Percentiles rank a stretch among this genome's conserved stretches.
These are phyloP conservation scores for Gastrophysa polygoni DNA, from an alignment of 2,888 invertebrate genomes.

Conservation along the genomic window DNA sequence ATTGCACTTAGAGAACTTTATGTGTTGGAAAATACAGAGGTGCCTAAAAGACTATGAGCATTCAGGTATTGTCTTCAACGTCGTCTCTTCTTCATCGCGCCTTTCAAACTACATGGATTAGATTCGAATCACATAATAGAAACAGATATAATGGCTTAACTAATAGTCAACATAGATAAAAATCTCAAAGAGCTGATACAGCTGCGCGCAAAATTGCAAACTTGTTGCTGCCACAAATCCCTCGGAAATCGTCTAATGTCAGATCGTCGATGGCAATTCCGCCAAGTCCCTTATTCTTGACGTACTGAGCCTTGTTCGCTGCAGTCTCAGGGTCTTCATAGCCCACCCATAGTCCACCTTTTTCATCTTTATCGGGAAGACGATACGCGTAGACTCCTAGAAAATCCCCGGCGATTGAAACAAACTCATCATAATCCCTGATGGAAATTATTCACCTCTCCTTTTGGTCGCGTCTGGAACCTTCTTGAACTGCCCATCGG, in stretches of 20 bases:
- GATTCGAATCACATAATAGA: background rate
- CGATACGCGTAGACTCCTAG: constrained; percentile 78
- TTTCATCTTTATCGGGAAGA: constrained; percentile 66
- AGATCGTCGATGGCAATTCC: constrained; percentile 77
- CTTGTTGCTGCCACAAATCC: constrained; percentile 76
- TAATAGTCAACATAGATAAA: background rate
- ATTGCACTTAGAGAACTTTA: no score
- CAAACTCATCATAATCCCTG: no score
- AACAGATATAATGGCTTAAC: background rate
- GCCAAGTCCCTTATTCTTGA: constrained; percentile 73
- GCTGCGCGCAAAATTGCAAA: constrained; percentile 77
- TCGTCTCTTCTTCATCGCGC: no score
- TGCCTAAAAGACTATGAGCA: no score
- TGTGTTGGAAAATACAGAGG: no score
- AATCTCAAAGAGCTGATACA: constrained; percentile 39
- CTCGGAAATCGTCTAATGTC: constrained; percentile 79
- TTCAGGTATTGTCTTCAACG: no score
- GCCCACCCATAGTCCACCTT: constrained; percentile 78
- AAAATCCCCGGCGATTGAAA: no score
- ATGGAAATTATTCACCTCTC: constrained; percentile 63
- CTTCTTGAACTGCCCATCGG: constrained; percentile 68
- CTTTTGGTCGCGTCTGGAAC: constrained; percentile 79
- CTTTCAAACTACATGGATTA: no score
- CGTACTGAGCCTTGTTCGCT: constrained; percentile 75
- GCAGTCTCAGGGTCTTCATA: constrained; percentile 82